A percentile compares a stretch with the other conserved stretches of the same genome.
Evolutionary conservation across 2,113 vertebrate genomes (phyloP).

Genomic region (Ibidorhyncha struthersii): DNA sequence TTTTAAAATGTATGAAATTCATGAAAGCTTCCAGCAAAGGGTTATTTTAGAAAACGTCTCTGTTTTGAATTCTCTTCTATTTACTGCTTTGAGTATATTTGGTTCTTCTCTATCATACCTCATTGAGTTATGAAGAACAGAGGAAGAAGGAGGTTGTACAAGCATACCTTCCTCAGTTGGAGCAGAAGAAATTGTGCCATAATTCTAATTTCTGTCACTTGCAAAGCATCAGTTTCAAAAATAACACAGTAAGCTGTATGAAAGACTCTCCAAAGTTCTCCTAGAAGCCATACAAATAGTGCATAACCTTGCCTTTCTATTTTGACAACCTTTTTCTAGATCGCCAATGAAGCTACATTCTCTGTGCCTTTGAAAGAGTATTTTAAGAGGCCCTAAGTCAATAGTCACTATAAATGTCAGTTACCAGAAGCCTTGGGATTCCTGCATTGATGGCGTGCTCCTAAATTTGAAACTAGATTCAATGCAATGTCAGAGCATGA

Average conservation of each 20-base stretch:
- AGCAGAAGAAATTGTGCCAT: not conserved
- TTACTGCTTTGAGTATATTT: not conserved
- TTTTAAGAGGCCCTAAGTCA: constrained; percentile 68
- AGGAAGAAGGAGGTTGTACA: not conserved
- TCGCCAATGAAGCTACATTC: constrained; percentile 61
- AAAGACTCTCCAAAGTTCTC: not conserved
- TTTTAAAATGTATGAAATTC: not conserved
- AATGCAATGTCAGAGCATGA: constrained; percentile 75
- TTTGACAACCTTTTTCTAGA: constrained; percentile 71
- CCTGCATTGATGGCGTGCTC: constrained; percentile 77
- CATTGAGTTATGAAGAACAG: not conserved
- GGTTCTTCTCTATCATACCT: not conserved
- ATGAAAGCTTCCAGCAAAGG: not conserved
- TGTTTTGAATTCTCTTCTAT: not conserved
- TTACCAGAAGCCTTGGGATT: constrained; percentile 82
- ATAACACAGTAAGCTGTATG: not conserved
- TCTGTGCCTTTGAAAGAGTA: constrained; percentile 70
- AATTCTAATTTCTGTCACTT: not conserved
- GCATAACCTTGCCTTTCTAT: constrained; percentile 56
- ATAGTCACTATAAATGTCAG: constrained; percentile 71
- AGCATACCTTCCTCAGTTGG: not conserved
- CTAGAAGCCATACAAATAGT: not conserved
- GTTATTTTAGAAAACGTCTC: not conserved
- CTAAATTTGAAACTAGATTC: constrained; percentile 86
- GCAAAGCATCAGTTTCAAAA: not conserved